Evolutionary conservation across 2,888 invertebrate species (phyloP), one percentile per base, ranked within the genome.

Genomic region (Polia nebulosa): DNA sequence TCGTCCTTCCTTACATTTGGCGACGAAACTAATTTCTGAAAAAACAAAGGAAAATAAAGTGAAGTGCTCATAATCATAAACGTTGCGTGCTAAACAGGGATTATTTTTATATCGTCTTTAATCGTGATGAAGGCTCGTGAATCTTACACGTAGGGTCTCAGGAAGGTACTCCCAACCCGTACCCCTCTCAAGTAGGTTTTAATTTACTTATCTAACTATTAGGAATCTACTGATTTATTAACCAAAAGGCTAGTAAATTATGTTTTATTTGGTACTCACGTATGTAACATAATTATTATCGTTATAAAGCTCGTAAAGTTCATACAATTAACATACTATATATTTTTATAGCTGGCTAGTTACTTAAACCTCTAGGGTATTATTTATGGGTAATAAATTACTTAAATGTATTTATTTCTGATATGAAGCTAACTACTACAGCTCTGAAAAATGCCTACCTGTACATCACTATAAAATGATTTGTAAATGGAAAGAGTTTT

Each of bases 11-110:
- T 97, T 39, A 98, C 98, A 83, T 95, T 96, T 52, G 98, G 96
- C 45, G 97, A 97, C 57, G 98, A 97, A 58, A 97, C 98, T 78
- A 98, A 94, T 96, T 97, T 97, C 98, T 98, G 90, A 65, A 67
- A 72, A 70, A 89, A 83, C 67, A 82, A 76, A 66, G 32, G 17
- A 52, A 60, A 61, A 58, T 62, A 66, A 73, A 57, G 6, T 22
- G 22, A 39, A 52, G 36, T 27, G 62, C 47, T 13, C 36, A 41
- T 59, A n/a, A n/a, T n/a, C n/a, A n/a, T n/a, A 44, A 62, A 59
- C 66, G 25, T 73, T 57, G 64, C 72, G 62, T 61, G 76, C 8
- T 62, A 58, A 36, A 44, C 34, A 52, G 29, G 29, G 11, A 66
- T 81, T 62, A 62, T 63, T 66, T 66, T 72, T 62, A 41, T 60